Base-by-base conservation (phyloP, 2,113 vertebrate species). In the Speoplatyrhinus poulsoni region DNA sequence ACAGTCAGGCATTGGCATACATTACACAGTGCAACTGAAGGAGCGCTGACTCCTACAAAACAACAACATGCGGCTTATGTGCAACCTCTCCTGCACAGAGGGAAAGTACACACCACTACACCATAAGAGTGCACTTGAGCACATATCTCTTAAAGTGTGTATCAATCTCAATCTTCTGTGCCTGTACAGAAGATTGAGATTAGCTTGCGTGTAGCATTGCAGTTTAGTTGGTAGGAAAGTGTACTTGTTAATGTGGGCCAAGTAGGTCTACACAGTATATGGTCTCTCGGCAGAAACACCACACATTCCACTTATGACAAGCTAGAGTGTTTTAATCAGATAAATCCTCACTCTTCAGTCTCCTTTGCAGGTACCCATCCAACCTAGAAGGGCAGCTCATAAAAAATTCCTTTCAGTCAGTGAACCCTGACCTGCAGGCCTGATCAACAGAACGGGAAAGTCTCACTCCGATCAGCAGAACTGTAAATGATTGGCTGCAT, bases 361-460 rank as follows among this genome's bases (percentile, higher is more conserved):
- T 74, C 48, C 71, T 72, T 65, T 3, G 69, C 65, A 69, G 60
- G 69, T 76, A 75, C 75, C 62, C 67, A 80, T 85, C 85, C 77
- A 83, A 80, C 82, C 67, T 81, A 84, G 75, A 82, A 80, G 83
- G 82, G 76, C 78, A 83, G 63, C 62, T 86, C 73, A 82, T 77
- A 85, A 71, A 41, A 72, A 89, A 94, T 93, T 93, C 92, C 90
- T 91, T 81, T 85, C 82, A 80, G 71, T 79, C 78, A 75, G 80
- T 91, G 83, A 90, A 88, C 83, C 91, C 82, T 85, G 69, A 83
- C 80, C 72, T 70, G 60, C 66, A 84, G 70, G 65, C 55, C 81
- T 69, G 80, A 73, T 16, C 62, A 81, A 72, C 61, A 71, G 46
- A 75, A 54, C 36, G 69, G 19, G 65, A 56, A 61, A 48, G 7